Base-by-base conservation (phyloP, 2,797 vertebrate genomes). In the Dryobates pubescens region DNA sequence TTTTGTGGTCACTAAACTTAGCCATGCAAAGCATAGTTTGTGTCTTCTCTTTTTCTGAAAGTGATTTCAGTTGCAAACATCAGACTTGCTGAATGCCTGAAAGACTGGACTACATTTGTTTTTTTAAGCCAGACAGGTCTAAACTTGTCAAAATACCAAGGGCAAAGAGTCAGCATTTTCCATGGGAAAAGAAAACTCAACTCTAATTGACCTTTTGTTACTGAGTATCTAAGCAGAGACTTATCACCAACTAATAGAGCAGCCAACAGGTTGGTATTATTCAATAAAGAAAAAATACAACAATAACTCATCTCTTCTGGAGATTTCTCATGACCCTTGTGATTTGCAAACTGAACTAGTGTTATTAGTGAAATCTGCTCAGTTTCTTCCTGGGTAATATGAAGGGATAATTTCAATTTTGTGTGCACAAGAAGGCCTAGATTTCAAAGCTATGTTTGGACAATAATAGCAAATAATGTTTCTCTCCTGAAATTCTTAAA, bases 71-170 rank as follows among this genome's bases (percentile, higher is more conserved):
- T 32, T 88, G 24, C 17, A 82, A 74, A 57, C 30, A 59, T n/a
- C n/a, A 54, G 7, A 15, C 6, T 47, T 7, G 38, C 13, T 63
- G 29, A 90, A 63, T 22, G 3, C 27, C 57, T 70, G 30, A 70
- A 85, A 79, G 38, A 43, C 18, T 32, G 26, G 12, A 41, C 18
- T 86, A 65, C 5, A 53, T 16, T 34, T 29, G 17, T 47, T 68
- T 34, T 51, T 17, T 2, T 1, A 29, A 89, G 7, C 3, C 19
- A 47, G 2, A 0, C 0, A 4, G 8, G 19, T 51, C 41, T 77
- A 68, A 85, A 71, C 6, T 54, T 80, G 24, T 32, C 51, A 82
- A 86, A 89, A 84, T 47, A 80, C 9, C 53, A 61, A 70, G 10
- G 5, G 8, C 5, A 32, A 83, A 59, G 20, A 65, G 4, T 72